Base-by-base conservation (phyloP, 2,113 vertebrate genomes). In the Amphilophus citrinellus region DNA sequence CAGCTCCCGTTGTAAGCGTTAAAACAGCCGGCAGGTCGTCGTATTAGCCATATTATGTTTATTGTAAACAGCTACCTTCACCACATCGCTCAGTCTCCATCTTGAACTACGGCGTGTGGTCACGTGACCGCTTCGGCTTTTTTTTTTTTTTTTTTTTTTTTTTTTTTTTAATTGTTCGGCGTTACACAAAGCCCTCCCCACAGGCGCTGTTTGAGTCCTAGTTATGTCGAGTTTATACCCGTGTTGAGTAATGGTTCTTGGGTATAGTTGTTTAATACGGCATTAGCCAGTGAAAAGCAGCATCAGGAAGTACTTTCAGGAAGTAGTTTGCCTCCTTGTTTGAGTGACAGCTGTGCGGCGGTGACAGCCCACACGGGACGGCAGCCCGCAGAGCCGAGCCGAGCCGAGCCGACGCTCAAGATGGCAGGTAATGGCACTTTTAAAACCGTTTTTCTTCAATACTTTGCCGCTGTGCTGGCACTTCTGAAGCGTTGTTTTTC, bases 401-500 rank as follows among this genome's bases (percentile, higher is more conserved):
- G 90, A 94, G 92, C 88, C 89, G 89, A 93, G 91, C 88, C 89
- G 90, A 93, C 63, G 90, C 91, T 93, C 96, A 97, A 97, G 95
- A 97, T 97, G 97, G 97, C 96, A 93, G 94, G 96, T 94, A 88
- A 93, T 78, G 87, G 80, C 63, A 92, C 92, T 90, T 91, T 87
- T 86, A 39, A 84, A 90, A 89, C 47, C 79, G 4, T 91, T 10
- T 84, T 88, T 89, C 24, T 88, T 78, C 5, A 9, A 4, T 71
- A 81, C 8, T 90, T 61, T 35, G 11, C 53, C 7, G 10, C 10
- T 22, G 7, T 57, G 5, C 8, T 56, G 17, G 17, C 1, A 62
- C 3, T 50, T 13, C 0, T 9, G 5, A 30, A 15, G 10, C 3
- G 1, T 5, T 1, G 2, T 35, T 58, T 5, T 7, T 1, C 1